Conservation (phyloP, 2,888 invertebrate genomes). For the Drosophila tanythrix region DNA sequence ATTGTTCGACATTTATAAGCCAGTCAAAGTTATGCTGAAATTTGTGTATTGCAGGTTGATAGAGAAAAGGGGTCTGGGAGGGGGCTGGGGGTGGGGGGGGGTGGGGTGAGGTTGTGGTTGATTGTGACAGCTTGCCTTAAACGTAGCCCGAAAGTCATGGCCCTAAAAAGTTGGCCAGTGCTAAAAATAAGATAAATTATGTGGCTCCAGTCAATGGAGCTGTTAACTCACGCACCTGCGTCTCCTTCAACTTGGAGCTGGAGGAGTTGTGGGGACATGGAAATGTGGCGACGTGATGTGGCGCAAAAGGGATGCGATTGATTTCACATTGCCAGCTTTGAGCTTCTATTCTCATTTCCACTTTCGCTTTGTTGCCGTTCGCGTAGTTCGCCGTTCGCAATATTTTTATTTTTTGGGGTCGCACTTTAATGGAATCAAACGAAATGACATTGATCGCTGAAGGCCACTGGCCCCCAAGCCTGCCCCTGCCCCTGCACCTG, state of each 20-base stretch:
- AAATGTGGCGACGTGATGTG: constrained; percentile 23
- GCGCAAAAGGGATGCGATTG: constrained; percentile 53
- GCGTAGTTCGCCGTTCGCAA: constrained; percentile 4
- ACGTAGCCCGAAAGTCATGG: constrained; percentile 21
- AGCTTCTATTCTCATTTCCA: constrained; percentile 21
- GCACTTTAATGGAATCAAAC: constrained; percentile 77
- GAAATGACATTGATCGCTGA: constrained; percentile 83
- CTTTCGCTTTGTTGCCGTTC: constrained; percentile 12
- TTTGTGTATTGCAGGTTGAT: constrained; percentile 46
- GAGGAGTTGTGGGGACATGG: neutral
- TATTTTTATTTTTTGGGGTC: constrained; percentile 60
- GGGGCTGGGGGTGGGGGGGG: too few species aligned
- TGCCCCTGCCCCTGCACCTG: neutral
- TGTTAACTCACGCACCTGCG: constrained; percentile 77
- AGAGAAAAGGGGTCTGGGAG: neutral
- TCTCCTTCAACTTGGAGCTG: neutral
- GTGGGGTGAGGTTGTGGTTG: neutral
- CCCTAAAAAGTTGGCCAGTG: constrained; percentile 33
- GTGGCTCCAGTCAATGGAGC: constrained; percentile 77
- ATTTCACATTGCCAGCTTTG: constrained; percentile 24
- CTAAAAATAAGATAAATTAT: constrained; percentile 81
- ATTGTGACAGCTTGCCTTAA: constrained; percentile 12
- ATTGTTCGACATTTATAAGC: constrained; percentile 80
- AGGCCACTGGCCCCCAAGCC: constrained; percentile 68
- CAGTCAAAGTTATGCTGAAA: constrained; percentile 79